Evolutionary conservation across 2,797 vertebrate species (phyloP).

Genomic region (Dermochelys coriacea): DNA sequence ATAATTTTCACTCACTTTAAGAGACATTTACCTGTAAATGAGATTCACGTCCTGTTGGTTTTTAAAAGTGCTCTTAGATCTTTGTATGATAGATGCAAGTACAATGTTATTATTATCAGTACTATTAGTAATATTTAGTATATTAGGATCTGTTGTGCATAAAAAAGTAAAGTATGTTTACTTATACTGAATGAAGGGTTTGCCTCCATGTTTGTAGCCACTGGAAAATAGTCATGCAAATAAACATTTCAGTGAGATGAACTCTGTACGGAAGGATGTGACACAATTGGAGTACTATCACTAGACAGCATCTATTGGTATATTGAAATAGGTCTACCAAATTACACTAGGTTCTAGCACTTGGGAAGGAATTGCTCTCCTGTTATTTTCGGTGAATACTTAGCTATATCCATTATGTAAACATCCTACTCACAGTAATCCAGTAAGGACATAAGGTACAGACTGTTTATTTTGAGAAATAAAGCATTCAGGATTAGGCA

Average conservation of each 20-base stretch:
- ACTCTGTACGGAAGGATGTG: slow-evolving; percentile 13
- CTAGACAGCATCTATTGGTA: slow-evolving; percentile 27
- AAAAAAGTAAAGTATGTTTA: not conserved
- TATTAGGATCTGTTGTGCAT: not conserved
- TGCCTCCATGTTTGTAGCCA: slow-evolving; percentile 12
- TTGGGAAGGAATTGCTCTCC: slow-evolving; percentile 59
- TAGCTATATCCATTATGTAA: slow-evolving; percentile 74
- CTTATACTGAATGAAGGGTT: slow-evolving; percentile 8
- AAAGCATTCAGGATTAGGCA: slow-evolving; percentile 55
- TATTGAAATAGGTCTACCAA: slow-evolving; percentile 50
- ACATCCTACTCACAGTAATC: slow-evolving; percentile 75
- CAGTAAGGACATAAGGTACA: slow-evolving; percentile 49
- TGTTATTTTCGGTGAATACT: slow-evolving; percentile 64
- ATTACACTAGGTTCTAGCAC: slow-evolving; percentile 53
- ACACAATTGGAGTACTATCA: slow-evolving; percentile 41
- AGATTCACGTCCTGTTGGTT: not conserved
- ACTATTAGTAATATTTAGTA: slow-evolving; percentile 22
- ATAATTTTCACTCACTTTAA: not conserved
- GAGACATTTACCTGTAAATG: not conserved
- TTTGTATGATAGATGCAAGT: not conserved
- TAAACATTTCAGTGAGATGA: slow-evolving; percentile 29
- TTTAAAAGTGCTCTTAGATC: not conserved
- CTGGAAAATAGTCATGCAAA: not conserved
- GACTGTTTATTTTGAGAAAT: slow-evolving; percentile 15
- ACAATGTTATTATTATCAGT: not conserved